Conservation (phyloP, 2,113 vertebrate species). For the Sitta europaea region DNA sequence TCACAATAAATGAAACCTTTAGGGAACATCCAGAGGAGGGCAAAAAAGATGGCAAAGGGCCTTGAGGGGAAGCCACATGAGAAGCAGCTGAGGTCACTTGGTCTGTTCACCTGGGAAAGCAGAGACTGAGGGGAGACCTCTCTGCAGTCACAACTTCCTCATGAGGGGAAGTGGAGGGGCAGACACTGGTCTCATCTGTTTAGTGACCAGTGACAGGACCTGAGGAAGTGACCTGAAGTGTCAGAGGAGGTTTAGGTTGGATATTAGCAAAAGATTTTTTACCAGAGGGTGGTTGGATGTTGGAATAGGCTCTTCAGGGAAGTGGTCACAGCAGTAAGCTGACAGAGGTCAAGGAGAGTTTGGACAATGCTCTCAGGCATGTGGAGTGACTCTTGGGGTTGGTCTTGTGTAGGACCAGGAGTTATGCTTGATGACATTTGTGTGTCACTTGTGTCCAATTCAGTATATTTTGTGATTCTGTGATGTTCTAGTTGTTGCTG, state of each 20-base stretch:
- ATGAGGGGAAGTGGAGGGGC: neutral
- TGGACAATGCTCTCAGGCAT: neutral
- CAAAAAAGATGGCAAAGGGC: neutral
- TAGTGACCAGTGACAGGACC: too few relatives aligned
- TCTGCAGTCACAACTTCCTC: neutral
- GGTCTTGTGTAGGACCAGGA: neutral
- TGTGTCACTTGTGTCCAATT: neutral
- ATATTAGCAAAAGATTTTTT: neutral
- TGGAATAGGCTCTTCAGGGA: too few relatives aligned
- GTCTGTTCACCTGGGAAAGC: neutral
- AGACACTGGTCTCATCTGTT: neutral
- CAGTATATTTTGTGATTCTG: neutral
- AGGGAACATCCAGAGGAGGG: neutral
- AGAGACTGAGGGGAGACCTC: neutral
- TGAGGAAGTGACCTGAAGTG: neutral
- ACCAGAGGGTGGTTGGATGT: rapidly evolving
- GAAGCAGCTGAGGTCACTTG: neutral
- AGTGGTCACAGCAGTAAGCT: neutral
- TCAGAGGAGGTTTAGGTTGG: neutral
- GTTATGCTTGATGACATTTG: neutral
- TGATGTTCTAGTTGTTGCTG: neutral
- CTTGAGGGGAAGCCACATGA: neutral
- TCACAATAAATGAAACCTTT: neutral
- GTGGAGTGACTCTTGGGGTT: neutral
- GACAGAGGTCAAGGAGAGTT: neutral